phyloP scores from a whole-genome alignment of 1,140 invertebrate species.

The Drosophila bocki region DNA sequence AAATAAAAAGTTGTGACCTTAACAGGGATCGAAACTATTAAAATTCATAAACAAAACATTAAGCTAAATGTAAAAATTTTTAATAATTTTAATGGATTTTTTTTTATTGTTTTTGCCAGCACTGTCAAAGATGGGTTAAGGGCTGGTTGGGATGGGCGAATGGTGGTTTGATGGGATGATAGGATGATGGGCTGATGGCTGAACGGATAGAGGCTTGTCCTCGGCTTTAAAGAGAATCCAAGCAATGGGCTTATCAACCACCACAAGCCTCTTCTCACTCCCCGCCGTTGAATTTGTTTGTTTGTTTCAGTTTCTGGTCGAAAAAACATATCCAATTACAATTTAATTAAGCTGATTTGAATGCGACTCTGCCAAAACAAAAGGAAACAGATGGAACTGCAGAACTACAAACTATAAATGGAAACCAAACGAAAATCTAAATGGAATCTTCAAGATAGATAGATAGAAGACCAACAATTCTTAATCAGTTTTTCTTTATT shows the following conservation, averaged over 20 bases:
- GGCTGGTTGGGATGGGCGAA: neutral
- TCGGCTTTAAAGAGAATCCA: constrained; percentile 42
- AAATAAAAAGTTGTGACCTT: too few relatives aligned
- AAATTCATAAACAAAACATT: too few relatives aligned
- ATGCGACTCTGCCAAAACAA: constrained; percentile 29
- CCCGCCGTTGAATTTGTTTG: constrained; percentile 3
- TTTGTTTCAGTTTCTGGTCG: constrained; percentile 5
- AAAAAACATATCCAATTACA: constrained; percentile 72
- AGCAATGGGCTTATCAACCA: constrained; percentile 55
- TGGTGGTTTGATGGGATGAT: neutral
- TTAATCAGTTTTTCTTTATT: too few relatives aligned
- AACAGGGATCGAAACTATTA: too few relatives aligned
- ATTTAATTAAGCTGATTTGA: constrained; percentile 75
- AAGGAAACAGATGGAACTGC: constrained; percentile 10
- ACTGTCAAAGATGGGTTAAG: constrained; percentile 2
- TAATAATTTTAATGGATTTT: neutral
- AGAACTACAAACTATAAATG: constrained; percentile 31
- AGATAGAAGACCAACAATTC: too few relatives aligned
- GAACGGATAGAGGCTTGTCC: constrained; percentile 29
- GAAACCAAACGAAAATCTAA: constrained; percentile 10
- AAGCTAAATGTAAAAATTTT: neutral
- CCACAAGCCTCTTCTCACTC: constrained; percentile 2
- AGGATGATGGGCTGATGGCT: neutral
- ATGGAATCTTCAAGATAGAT: constrained; percentile 1
- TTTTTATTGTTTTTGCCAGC: neutral